phyloP scores from a whole-genome alignment of 1,140 invertebrate genomes.

The Galendromus occidentalis region DNA sequence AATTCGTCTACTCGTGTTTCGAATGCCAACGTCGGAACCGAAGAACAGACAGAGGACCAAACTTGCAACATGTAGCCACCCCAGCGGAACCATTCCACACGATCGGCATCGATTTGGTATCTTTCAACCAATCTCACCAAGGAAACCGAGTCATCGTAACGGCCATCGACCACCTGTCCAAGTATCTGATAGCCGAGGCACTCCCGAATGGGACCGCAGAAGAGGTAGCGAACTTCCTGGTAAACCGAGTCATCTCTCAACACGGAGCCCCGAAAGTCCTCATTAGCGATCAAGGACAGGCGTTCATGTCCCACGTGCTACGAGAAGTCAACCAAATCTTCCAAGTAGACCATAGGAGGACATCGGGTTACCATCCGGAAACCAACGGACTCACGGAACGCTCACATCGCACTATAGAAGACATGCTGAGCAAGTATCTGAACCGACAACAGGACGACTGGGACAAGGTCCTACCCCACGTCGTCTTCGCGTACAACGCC shows the following conservation, averaged over 20 bases:
- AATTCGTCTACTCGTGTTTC: constrained; percentile 17
- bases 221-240: constrained; percentile 20
- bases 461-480: constrained; percentile 28
- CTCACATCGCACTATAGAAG: constrained; percentile 17
- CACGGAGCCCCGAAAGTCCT: constrained; percentile 16
- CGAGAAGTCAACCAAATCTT: constrained; percentile 11
- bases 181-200: constrained; percentile 21
- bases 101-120: constrained; percentile 25
- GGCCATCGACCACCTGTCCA: constrained; percentile 23
- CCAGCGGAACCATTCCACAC: constrained; percentile 19
- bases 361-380: constrained; percentile 17
- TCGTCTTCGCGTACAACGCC: constrained; percentile 30
- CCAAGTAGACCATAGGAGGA: constrained; percentile 18
- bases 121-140: constrained; percentile 19
- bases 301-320: constrained; percentile 18
- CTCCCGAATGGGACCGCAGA: constrained; percentile 18
- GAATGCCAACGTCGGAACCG: constrained; percentile 18
- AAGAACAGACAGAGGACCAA: not conserved
- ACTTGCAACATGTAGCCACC: constrained; percentile 14
- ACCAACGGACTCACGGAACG: no score
- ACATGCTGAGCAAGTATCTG: constrained; percentile 20
- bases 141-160: constrained; percentile 23
- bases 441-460: constrained; percentile 25
- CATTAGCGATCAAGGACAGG: constrained; percentile 18
- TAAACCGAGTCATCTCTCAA: constrained; percentile 16